These are phyloP conservation scores for Dunckerocampus dactyliophorus DNA, from an alignment of 2,113 vertebrate species.

Conservation along the genomic window DNA sequence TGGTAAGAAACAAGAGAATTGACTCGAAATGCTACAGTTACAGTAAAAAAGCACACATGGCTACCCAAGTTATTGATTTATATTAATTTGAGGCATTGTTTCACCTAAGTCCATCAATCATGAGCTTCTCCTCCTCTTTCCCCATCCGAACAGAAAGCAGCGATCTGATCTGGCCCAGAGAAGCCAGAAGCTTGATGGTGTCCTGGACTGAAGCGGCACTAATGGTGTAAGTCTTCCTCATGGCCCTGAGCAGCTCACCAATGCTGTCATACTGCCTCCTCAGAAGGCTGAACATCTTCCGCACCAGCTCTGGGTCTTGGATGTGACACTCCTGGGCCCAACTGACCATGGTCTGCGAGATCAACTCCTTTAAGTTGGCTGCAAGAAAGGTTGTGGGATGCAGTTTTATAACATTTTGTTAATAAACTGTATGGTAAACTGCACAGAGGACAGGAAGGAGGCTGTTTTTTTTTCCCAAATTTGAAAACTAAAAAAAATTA, in stretches of 20 bases:
- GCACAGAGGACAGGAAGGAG: too few species aligned
- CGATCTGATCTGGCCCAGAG: conserved; percentile 93
- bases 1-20: conserved; percentile 45
- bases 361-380: conserved; percentile 94
- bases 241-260: conserved; percentile 89
- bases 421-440: too few species aligned
- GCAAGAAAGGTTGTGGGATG: background rate
- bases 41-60: too few species aligned
- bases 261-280: conserved; percentile 95
- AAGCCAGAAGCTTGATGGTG: conserved; percentile 88
- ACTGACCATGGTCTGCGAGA: conserved; percentile 94
- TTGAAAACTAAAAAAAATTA: too few species aligned
- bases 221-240: conserved; percentile 94
- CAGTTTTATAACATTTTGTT: background rate
- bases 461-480: too few species aligned
- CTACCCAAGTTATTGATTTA: too few species aligned
- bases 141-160: conserved; percentile 97
- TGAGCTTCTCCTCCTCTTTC: conserved; percentile 94
- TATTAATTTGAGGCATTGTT: background rate
- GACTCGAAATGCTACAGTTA: background rate
- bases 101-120: conserved; percentile 91
- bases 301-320: conserved; percentile 90
- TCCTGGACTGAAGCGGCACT: conserved; percentile 89
- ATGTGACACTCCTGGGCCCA: conserved; percentile 97
- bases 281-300: conserved; percentile 94